Percentiles rank a stretch among this genome's conserved stretches.
These are phyloP conservation scores for Steinernema carpocapsae DNA, from an alignment of 2,888 invertebrate genomes.

Conservation along the genomic window DNA sequence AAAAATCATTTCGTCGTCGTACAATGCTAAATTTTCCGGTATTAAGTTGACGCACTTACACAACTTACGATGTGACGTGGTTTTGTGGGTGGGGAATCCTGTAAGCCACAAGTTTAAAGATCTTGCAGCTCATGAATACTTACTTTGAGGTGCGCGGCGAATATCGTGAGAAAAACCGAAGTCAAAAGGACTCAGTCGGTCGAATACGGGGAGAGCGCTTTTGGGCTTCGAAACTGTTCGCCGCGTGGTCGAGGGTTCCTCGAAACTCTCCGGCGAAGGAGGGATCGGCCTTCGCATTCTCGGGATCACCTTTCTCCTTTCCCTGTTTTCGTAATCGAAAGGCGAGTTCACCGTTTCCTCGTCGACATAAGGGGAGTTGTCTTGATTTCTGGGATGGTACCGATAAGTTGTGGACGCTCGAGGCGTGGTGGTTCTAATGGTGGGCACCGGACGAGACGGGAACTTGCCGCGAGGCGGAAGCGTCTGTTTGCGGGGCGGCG, in stretches of 20 bases:
- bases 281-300: background rate
- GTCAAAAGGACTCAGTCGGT: slow-evolving; percentile 11
- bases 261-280: background rate
- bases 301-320: background rate
- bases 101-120: too few species aligned
- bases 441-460: slow-evolving; percentile 4
- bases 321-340: slow-evolving; percentile 41
- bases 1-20: slow-evolving; percentile 1
- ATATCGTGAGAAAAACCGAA: slow-evolving; percentile 3
- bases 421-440: background rate
- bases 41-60: background rate
- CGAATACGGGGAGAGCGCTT: background rate
- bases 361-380: slow-evolving; percentile 42
- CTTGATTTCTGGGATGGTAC: slow-evolving; percentile 34
- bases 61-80: background rate
- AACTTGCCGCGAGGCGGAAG: background rate
- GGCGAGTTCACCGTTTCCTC: slow-evolving; percentile 49
- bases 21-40: background rate
- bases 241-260: background rate
- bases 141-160: slow-evolving; percentile 28
- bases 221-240: background rate
- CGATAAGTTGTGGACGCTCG: background rate
- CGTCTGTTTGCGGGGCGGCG: background rate
- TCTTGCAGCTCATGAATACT: background rate
- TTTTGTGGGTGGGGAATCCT: background rate